A percentile compares a stretch with the other conserved stretches of the same genome.
These are phyloP conservation scores for Polietes domitor DNA, from an alignment of 2,888 invertebrate species.

Conservation along the genomic window DNA sequence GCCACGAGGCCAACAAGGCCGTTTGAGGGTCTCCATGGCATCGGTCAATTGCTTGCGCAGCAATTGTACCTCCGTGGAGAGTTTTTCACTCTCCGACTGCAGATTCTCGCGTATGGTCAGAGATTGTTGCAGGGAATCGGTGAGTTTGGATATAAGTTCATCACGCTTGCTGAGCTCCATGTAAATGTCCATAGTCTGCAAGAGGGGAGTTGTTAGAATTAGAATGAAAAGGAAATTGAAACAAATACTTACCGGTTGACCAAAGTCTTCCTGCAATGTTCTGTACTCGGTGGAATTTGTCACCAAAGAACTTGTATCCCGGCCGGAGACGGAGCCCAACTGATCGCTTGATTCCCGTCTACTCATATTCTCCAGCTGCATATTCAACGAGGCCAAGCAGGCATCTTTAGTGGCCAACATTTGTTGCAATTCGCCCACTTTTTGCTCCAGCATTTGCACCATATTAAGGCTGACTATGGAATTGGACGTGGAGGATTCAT, in stretches of 20 bases:
- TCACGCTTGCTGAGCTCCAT: conserved; percentile 86
- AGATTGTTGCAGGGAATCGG: conserved; percentile 86
- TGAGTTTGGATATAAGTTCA: conserved; percentile 87
- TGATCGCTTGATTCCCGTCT: conserved; percentile 68
- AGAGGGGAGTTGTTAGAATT: too few species aligned
- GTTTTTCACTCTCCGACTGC: conserved; percentile 84
- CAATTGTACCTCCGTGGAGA: conserved; percentile 83
- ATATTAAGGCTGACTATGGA: conserved; percentile 76
- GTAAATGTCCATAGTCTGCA: conserved; percentile 88
- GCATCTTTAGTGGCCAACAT: conserved; percentile 78
- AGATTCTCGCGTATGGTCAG: conserved; percentile 84
- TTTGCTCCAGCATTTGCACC: conserved; percentile 77
- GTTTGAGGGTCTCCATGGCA: conserved; percentile 79
- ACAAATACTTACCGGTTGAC: conserved; percentile 83
- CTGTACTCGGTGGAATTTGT: conserved; percentile 86
- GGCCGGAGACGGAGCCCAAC: conserved; percentile 74
- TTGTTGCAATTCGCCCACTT: conserved; percentile 76
- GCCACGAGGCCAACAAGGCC: conserved; percentile 71
- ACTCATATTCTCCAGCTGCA: conserved; percentile 75
- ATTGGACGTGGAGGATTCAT: conserved; percentile 55
- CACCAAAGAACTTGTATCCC: conserved; percentile 78
- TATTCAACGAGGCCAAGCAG: conserved; percentile 76
- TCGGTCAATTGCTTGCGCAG: conserved; percentile 82
- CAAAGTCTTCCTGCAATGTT: conserved; percentile 87
- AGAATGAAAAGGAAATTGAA: background rate